Evolutionary conservation across 1,140 invertebrate species (phyloP).

Genomic region (Himalopsyche phryganea): DNA sequence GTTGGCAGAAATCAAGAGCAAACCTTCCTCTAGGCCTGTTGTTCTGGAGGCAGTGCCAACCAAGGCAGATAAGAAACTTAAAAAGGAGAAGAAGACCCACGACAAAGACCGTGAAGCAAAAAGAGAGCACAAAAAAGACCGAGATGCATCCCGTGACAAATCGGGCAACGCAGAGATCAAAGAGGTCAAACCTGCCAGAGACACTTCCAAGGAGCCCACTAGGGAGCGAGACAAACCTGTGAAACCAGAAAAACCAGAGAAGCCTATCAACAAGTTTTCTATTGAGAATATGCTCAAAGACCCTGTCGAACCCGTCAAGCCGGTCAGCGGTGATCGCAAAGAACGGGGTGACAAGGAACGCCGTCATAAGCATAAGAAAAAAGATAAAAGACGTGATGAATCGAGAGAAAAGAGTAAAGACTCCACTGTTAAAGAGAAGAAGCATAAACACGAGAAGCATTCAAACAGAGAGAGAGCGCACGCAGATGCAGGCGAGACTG

Average conservation of each 20-base stretch:
- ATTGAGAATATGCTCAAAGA: constrained; percentile 50
- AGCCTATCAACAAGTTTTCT: constrained; percentile 46
- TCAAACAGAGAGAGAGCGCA: constrained; percentile 45
- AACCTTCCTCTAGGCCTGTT: constrained; percentile 42
- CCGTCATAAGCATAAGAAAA: constrained; percentile 55
- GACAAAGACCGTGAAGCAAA: constrained; percentile 54
- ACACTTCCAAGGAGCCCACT: constrained; percentile 45
- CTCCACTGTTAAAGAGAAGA: constrained; percentile 52
- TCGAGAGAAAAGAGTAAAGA: constrained; percentile 55
- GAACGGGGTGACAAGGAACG: constrained; percentile 47
- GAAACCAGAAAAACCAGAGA: constrained; percentile 44
- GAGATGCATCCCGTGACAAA: constrained; percentile 34
- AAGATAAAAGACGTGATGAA: constrained; percentile 53
- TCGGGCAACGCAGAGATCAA: constrained; percentile 39
- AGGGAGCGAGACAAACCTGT: constrained; percentile 35
- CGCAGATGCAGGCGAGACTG: constrained; percentile 44
- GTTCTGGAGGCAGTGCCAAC: constrained; percentile 43
- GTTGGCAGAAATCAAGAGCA: constrained; percentile 47
- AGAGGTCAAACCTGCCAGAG: constrained; percentile 47
- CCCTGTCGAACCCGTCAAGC: constrained; percentile 41
- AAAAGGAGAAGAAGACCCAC: constrained; percentile 52
- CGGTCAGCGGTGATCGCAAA: constrained; percentile 46
- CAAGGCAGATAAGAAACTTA: constrained; percentile 49
- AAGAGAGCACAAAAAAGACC: constrained; percentile 54
- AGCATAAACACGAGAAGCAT: constrained; percentile 58